Percentiles rank a stretch among this genome's conserved stretches.
phyloP scores from a whole-genome alignment of 2,888 invertebrate species.

The Spilosoma lubricipeda region DNA sequence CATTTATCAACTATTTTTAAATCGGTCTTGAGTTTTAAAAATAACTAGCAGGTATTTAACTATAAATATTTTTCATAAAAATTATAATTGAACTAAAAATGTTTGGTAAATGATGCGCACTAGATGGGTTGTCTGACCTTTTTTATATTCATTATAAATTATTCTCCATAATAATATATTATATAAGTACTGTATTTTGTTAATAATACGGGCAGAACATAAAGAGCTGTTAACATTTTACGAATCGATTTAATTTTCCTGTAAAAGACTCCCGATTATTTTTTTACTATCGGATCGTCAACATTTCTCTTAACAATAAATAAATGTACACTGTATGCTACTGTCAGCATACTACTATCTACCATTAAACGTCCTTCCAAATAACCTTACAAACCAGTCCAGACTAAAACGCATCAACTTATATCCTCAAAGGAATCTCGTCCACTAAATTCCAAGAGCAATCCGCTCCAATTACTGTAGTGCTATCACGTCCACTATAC shows the following conservation, averaged over 20 bases:
- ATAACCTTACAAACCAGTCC: not conserved
- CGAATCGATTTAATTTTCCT: not conserved
- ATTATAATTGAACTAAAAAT: too few species aligned
- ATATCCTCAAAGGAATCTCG: constrained; percentile 11
- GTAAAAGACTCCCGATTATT: not conserved
- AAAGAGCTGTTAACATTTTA: not conserved
- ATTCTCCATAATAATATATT: not conserved
- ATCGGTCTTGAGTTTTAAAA: too few species aligned
- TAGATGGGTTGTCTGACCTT: too few species aligned
- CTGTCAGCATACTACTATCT: not conserved
- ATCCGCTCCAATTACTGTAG: constrained; percentile 24
- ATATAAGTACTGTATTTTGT: not conserved
- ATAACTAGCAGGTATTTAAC: too few species aligned
- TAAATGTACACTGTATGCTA: not conserved
- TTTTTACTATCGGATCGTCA: not conserved
- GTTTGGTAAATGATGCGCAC: too few species aligned
- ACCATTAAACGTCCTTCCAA: not conserved
- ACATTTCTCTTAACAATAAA: not conserved
- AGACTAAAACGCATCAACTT: not conserved
- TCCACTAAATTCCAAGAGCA: constrained; percentile 17
- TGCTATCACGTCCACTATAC: constrained; percentile 14
- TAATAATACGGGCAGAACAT: not conserved
- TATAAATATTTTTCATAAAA: too few species aligned
- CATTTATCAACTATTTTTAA: too few species aligned
- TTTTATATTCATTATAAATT: too few species aligned